Percentiles rank a stretch among this genome's conserved stretches.
These are phyloP conservation scores for Uropetala carovei DNA, from an alignment of 2,888 invertebrate species.

Conservation along the genomic window DNA sequence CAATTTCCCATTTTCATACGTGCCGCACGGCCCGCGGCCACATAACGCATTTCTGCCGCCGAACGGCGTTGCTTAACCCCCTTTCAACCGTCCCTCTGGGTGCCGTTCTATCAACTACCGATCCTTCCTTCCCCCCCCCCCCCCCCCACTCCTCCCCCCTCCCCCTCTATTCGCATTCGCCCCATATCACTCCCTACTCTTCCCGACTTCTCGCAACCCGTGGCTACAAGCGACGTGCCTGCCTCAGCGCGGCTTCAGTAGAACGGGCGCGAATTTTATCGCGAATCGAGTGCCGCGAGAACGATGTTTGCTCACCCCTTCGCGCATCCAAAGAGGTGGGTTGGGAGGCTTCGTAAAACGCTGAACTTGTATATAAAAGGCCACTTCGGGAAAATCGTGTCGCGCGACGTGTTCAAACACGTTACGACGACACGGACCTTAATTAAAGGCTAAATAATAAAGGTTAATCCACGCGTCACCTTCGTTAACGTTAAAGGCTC, in stretches of 20 bases:
- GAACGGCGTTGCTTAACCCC: neutral
- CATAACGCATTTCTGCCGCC: neutral
- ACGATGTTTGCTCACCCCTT: neutral
- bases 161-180: too few species aligned
- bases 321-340: neutral
- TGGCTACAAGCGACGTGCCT: neutral
- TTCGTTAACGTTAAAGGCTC: neutral
- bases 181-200: too few species aligned
- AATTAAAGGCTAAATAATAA: constrained; percentile 14
- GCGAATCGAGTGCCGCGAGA: neutral
- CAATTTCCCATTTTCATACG: neutral
- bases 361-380: neutral
- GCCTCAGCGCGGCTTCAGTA: neutral
- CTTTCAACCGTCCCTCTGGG: constrained; percentile 10
- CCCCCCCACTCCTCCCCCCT: too few species aligned
- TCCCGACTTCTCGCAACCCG: too few species aligned
- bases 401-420: neutral
- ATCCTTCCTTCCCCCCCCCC: too few species aligned
- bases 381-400: neutral
- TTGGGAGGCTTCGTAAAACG: neutral
- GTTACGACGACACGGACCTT: neutral
- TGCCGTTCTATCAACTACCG: neutral
- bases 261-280: neutral
- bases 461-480: constrained; percentile 9
- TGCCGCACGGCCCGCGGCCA: neutral